A percentile compares a stretch with the other conserved stretches of the same genome.
These are phyloP conservation scores for Euleptes europaea DNA, from an alignment of 2,113 vertebrate genomes.

Conservation along the genomic window DNA sequence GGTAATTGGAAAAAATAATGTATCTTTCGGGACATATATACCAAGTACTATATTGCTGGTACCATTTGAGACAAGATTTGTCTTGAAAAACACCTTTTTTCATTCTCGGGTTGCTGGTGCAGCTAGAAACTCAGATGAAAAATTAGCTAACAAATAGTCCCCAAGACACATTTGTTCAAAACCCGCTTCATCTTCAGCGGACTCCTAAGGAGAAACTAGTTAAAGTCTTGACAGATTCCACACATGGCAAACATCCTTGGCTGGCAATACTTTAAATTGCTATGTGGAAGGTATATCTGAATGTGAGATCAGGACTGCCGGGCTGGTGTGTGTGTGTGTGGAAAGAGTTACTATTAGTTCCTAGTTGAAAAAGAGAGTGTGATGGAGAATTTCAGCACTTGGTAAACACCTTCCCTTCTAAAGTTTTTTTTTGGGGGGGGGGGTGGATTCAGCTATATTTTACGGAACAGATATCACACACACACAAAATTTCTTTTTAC, in stretches of 20 bases:
- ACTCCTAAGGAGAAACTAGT: slow-evolving; percentile 69
- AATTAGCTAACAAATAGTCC: slow-evolving; percentile 52
- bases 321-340: no score
- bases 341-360: not conserved
- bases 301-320: slow-evolving; percentile 30
- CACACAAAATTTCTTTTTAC: not conserved
- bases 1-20: slow-evolving; percentile 50
- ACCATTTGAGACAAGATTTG: slow-evolving; percentile 24
- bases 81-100: slow-evolving; percentile 54
- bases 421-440: not conserved
- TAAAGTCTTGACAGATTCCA: slow-evolving; percentile 68
- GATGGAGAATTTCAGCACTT: slow-evolving; percentile 6
- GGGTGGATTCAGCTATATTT: not conserved
- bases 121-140: slow-evolving; percentile 59
- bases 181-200: slow-evolving; percentile 60
- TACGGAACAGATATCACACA: not conserved
- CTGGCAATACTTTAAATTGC: slow-evolving; percentile 63
- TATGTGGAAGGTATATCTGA: slow-evolving; percentile 43
- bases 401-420: not conserved
- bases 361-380: slow-evolving; percentile 20
- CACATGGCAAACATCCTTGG: slow-evolving; percentile 51
- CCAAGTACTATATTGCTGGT: slow-evolving; percentile 39
- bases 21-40: slow-evolving; percentile 52
- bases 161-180: slow-evolving; percentile 63
- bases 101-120: slow-evolving; percentile 37